Evolutionary conservation across 2,113 vertebrate genomes (phyloP).

Genomic region (Sylvietta virens): DNA sequence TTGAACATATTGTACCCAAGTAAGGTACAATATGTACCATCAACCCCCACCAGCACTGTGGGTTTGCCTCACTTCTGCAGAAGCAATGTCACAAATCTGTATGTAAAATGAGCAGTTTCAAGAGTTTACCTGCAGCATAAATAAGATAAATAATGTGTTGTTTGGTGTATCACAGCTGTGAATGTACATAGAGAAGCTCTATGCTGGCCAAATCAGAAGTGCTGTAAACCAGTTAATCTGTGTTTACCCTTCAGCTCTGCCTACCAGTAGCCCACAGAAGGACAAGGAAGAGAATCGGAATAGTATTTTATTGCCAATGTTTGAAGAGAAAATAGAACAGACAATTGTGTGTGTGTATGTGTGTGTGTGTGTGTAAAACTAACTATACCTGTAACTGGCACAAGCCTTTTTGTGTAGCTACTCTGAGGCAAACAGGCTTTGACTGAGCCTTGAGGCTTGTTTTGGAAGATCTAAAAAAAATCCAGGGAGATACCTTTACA

Average conservation of each 20-base stretch:
- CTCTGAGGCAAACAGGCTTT: constrained; percentile 31
- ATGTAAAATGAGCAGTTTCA: neutral
- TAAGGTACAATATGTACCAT: neutral
- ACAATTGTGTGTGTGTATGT: neutral
- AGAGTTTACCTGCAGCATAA: neutral
- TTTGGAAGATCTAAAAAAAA: constrained; percentile 6
- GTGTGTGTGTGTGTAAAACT: neutral
- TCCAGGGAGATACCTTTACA: neutral
- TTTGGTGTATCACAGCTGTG: neutral
- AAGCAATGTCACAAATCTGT: neutral
- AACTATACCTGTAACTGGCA: neutral
- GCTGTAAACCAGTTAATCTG: neutral
- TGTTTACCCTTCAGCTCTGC: neutral
- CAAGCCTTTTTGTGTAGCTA: neutral
- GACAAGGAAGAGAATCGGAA: neutral
- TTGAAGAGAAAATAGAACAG: neutral
- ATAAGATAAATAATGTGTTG: neutral
- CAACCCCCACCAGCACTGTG: neutral
- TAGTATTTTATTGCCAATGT: neutral
- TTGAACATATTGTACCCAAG: neutral
- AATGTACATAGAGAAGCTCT: neutral
- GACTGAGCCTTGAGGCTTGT: constrained; percentile 1
- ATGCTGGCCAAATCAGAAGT: neutral
- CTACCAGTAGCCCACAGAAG: neutral
- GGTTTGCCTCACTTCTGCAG: neutral